Evolutionary conservation across 2,113 vertebrate genomes (phyloP).

Genomic region (Gavialis gangeticus): DNA sequence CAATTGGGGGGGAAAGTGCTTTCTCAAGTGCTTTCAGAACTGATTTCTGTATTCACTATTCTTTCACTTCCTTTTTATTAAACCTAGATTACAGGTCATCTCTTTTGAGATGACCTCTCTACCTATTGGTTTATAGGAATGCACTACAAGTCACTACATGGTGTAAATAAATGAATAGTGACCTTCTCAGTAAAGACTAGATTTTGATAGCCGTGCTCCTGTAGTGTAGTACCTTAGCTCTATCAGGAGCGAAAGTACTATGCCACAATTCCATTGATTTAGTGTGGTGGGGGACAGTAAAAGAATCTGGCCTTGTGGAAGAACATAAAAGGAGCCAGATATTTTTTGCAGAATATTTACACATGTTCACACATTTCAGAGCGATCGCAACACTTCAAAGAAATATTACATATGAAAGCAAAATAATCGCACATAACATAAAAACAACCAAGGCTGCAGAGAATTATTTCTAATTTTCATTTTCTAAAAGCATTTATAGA

Average conservation of each 20-base stretch:
- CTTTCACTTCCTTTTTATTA: slow-evolving; percentile 8
- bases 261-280: background rate
- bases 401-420: slow-evolving; percentile 28
- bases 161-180: background rate
- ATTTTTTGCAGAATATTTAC: background rate
- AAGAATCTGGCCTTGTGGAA: background rate
- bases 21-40: slow-evolving; percentile 16
- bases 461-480: slow-evolving; percentile 51
- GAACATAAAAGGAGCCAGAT: background rate
- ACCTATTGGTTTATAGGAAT: slow-evolving; percentile 14
- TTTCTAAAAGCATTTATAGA: slow-evolving; percentile 44
- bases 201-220: background rate
- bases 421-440: slow-evolving; percentile 23
- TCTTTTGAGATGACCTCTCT: background rate
- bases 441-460: slow-evolving; percentile 26
- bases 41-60: slow-evolving; percentile 15
- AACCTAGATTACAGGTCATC: background rate
- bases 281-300: background rate
- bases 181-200: background rate
- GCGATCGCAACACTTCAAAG: slow-evolving; percentile 40
- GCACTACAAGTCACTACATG: background rate
- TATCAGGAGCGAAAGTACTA: background rate
- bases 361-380: slow-evolving; percentile 18
- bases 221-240: background rate
- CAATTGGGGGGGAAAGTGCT: slow-evolving; percentile 23